phyloP scores from a whole-genome alignment of 2,797 vertebrate genomes.

The Spinibarbus caldwelli region DNA sequence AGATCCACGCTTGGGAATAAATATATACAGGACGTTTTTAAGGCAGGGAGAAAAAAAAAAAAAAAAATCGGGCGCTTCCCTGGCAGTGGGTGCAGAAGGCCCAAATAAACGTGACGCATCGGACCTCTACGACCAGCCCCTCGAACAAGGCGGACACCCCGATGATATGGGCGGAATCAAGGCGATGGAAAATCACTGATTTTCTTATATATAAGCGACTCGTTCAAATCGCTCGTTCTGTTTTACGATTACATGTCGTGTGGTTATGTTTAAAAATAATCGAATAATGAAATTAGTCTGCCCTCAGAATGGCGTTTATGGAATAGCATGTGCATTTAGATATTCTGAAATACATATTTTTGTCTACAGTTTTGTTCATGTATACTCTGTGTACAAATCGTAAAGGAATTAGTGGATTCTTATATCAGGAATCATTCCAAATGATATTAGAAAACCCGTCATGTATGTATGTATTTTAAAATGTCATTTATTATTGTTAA shows the following conservation, averaged over 20 bases:
- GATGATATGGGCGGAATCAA: slow-evolving; percentile 56
- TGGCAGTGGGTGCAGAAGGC: slow-evolving; percentile 54
- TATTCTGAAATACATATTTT: background rate
- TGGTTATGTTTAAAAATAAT: background rate
- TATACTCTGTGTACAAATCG: background rate
- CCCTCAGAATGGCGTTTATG: background rate
- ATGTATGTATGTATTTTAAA: background rate
- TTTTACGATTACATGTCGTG: background rate
- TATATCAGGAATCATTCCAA: background rate
- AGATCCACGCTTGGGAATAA: slow-evolving; percentile 27
- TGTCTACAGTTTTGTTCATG: background rate
- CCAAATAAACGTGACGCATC: slow-evolving; percentile 63
- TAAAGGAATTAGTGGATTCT: background rate
- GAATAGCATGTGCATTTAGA: background rate
- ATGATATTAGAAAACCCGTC: background rate
- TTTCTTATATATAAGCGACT: background rate
- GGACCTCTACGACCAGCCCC: slow-evolving; percentile 58
- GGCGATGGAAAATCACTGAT: slow-evolving; percentile 36
- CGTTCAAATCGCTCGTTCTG: background rate
- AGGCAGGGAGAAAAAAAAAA: background rate
- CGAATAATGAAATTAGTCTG: background rate
- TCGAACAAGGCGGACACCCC: slow-evolving; percentile 54
- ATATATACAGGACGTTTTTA: slow-evolving; percentile 11
- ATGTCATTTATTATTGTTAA: background rate
- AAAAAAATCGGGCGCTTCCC: slow-evolving; percentile 25